These are phyloP conservation scores for Venustoraphidia nigricollis DNA, from an alignment of 2,888 invertebrate species.

Conservation along the genomic window DNA sequence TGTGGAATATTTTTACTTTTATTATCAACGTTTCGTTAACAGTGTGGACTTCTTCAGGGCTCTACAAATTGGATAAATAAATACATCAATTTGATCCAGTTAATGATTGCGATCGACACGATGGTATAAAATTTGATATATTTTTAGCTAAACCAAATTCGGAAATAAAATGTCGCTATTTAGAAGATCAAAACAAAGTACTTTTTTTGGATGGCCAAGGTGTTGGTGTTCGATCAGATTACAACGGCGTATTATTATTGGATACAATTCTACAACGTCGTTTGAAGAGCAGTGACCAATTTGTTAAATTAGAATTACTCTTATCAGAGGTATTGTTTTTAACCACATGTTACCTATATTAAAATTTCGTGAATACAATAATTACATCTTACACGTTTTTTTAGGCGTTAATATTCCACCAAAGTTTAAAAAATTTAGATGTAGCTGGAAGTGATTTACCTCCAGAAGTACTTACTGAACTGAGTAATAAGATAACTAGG, in stretches of 20 bases:
- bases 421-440: conserved; percentile 60
- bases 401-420: conserved; percentile 66
- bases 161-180: conserved; percentile 54
- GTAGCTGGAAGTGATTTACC: conserved; percentile 61
- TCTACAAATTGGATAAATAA: too few species aligned
- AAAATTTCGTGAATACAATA: background rate
- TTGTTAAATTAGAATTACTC: conserved; percentile 69
- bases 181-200: conserved; percentile 65
- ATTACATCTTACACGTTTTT: conserved; percentile 9
- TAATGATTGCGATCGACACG: too few species aligned
- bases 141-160: conserved; percentile 44
- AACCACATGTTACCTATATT: background rate
- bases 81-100: too few species aligned
- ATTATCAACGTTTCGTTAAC: too few species aligned
- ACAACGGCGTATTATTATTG: conserved; percentile 77
- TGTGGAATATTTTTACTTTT: too few species aligned
- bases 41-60: too few species aligned
- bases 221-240: conserved; percentile 74
- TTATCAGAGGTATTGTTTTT: conserved; percentile 58
- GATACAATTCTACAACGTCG: conserved; percentile 82
- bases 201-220: conserved; percentile 70
- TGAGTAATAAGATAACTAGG: conserved; percentile 57
- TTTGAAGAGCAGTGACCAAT: conserved; percentile 57
- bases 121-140: conserved; percentile 5
- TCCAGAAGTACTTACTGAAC: conserved; percentile 60